Conservation (phyloP, 2,888 invertebrate species). For the Zaprionus lineosus region DNA sequence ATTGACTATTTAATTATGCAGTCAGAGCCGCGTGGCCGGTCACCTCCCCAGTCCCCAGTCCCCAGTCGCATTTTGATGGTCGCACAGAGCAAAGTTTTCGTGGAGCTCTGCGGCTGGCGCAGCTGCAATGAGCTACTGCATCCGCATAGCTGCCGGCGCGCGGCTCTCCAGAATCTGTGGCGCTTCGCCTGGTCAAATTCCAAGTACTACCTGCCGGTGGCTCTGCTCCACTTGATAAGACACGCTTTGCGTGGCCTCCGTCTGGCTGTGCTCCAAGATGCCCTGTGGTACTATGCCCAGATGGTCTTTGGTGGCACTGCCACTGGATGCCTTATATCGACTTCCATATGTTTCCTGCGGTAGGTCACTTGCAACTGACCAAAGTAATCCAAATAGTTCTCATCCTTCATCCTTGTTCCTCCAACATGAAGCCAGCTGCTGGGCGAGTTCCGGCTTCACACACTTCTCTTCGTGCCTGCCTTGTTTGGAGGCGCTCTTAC, state of each 20-base stretch:
- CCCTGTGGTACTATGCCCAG: slow-evolving; percentile 53
- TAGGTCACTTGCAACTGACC: slow-evolving; percentile 19
- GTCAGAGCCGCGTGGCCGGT: background rate
- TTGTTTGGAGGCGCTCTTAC: slow-evolving; percentile 42
- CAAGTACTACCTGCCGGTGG: slow-evolving; percentile 68
- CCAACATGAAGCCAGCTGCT: slow-evolving; percentile 32
- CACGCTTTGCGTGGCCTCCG: slow-evolving; percentile 38
- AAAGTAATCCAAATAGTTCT: background rate
- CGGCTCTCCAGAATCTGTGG: slow-evolving; percentile 35
- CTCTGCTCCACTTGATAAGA: slow-evolving; percentile 54
- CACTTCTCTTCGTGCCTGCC: slow-evolving; percentile 54
- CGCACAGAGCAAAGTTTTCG: slow-evolving; percentile 63
- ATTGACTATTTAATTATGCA: slow-evolving; percentile 4
- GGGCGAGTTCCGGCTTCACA: slow-evolving; percentile 55
- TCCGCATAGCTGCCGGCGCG: slow-evolving; percentile 50
- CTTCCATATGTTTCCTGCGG: slow-evolving; percentile 64
- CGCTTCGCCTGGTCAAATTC: slow-evolving; percentile 49
- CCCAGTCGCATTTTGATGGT: slow-evolving; percentile 55
- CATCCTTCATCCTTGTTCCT: background rate
- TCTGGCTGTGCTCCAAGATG: slow-evolving; percentile 36
- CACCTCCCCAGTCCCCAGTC: too few relatives aligned
- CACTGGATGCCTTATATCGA: slow-evolving; percentile 34
- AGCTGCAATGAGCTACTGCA: slow-evolving; percentile 67
- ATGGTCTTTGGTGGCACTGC: slow-evolving; percentile 45
- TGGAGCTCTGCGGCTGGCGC: slow-evolving; percentile 40